phyloP scores from a whole-genome alignment of 2,888 invertebrate species.

The Ophioninae sp. region DNA sequence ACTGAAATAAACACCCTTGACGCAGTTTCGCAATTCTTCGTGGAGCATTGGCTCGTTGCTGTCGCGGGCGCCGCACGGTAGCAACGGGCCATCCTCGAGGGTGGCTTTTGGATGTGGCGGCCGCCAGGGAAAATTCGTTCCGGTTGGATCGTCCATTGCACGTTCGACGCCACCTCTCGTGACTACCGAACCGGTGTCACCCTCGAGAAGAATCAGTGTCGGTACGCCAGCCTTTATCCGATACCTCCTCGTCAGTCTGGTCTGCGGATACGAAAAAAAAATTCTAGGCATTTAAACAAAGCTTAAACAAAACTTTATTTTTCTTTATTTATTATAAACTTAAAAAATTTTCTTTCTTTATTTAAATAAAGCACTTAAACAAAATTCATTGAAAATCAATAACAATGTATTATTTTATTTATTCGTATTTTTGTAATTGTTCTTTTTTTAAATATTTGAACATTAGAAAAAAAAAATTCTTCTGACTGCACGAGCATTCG shows the following conservation, averaged over 20 bases:
- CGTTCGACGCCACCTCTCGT: slow-evolving; percentile 84
- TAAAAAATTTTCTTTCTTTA: too few species aligned
- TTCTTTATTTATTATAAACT: too few species aligned
- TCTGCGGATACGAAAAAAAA: slow-evolving; percentile 82
- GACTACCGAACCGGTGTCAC: slow-evolving; percentile 86
- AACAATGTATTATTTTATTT: too few species aligned
- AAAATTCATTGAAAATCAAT: too few species aligned
- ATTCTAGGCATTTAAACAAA: not conserved
- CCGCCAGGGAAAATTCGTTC: slow-evolving; percentile 89
- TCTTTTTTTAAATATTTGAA: too few species aligned
- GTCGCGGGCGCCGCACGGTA: slow-evolving; percentile 76
- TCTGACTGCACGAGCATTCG: not conserved
- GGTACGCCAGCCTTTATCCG: slow-evolving; percentile 90
- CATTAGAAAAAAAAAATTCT: slow-evolving; percentile 19
- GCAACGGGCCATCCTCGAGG: slow-evolving; percentile 78
- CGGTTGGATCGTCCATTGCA: slow-evolving; percentile 87
- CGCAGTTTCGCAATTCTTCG: slow-evolving; percentile 84
- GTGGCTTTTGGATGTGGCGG: slow-evolving; percentile 83
- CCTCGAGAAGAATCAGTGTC: slow-evolving; percentile 87
- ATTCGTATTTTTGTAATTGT: too few species aligned
- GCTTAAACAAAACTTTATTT: too few species aligned
- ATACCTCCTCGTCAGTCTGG: slow-evolving; percentile 88
- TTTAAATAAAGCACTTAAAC: too few species aligned
- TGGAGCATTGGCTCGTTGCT: slow-evolving; percentile 82
- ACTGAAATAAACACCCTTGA: slow-evolving; percentile 92